phyloP scores from a whole-genome alignment of 92 coral and sea anemone species.

The Paragorgia papillata region DNA sequence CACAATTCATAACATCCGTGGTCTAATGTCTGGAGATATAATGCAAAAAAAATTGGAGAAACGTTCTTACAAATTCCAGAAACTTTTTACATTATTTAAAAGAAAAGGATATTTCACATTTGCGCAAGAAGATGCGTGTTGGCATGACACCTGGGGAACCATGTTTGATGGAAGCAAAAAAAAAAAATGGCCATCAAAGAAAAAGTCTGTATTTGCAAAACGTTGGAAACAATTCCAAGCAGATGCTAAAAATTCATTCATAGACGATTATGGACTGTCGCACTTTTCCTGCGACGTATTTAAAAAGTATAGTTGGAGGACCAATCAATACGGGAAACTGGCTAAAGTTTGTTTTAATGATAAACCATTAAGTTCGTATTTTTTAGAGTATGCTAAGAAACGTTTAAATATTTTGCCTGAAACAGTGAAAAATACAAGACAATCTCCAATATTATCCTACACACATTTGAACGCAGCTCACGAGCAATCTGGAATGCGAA shows the following conservation, averaged over 20 bases:
- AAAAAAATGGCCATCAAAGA: conserved; percentile 58
- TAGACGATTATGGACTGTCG: conserved; percentile 80
- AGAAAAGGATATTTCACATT: conserved; percentile 75
- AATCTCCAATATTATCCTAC: too few relatives aligned
- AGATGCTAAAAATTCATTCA: conserved; percentile 29
- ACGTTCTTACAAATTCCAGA: too few relatives aligned
- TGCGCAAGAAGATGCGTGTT: conserved; percentile 84
- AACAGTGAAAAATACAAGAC: neutral
- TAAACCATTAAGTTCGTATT: conserved; percentile 7
- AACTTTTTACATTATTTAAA: conserved; percentile 7
- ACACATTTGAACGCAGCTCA: too few relatives aligned
- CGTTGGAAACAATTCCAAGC: conserved; percentile 62
- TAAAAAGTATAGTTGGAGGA: conserved; percentile 62
- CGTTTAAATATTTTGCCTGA: neutral
- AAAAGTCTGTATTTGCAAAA: conserved; percentile 45
- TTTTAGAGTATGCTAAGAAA: conserved; percentile 36
- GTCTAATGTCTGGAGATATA: conserved; percentile 81
- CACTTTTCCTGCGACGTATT: conserved; percentile 76
- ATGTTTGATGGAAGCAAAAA: conserved; percentile 71
- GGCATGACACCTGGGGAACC: conserved; percentile 88
- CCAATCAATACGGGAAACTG: conserved; percentile 61
- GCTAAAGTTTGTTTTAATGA: conserved; percentile 39
- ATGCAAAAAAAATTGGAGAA: too few relatives aligned
- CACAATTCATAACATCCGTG: conserved; percentile 82
- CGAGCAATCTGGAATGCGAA: neutral